Conservation (phyloP, 2,797 vertebrate species). For the Urophycis tenuis region DNA sequence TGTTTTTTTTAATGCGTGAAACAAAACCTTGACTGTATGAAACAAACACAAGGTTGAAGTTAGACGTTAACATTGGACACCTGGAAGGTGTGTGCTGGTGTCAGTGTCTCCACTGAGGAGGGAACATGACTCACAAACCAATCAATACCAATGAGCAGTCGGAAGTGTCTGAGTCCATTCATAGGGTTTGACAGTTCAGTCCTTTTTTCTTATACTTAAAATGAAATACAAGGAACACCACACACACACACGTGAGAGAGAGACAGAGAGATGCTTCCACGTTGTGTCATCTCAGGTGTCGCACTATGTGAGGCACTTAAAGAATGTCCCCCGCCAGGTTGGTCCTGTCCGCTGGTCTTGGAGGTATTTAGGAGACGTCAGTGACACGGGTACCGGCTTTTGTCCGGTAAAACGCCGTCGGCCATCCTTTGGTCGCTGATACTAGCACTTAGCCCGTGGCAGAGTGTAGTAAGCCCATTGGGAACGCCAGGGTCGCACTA, state of each 20-base stretch:
- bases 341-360: conserved; percentile 48
- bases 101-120: background rate
- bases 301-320: conserved; percentile 14
- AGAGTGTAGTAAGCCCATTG: background rate
- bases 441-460: background rate
- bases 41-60: background rate
- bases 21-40: background rate
- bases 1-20: background rate
- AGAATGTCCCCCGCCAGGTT: conserved; percentile 66
- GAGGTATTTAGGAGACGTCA: conserved; percentile 29
- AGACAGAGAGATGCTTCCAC: background rate
- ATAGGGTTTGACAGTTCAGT: background rate
- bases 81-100: background rate
- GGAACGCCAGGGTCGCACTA: background rate
- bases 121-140: background rate
- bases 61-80: background rate
- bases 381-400: background rate
- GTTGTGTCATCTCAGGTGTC: conserved; percentile 4
- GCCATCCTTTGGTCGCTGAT: background rate
- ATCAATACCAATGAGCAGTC: background rate
- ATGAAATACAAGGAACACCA: background rate
- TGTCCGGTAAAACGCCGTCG: background rate
- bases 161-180: background rate
- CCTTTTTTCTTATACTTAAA: background rate
- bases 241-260: background rate